phyloP scores from a whole-genome alignment of 2,113 vertebrate species.

The Eolophus roseicapilla region DNA sequence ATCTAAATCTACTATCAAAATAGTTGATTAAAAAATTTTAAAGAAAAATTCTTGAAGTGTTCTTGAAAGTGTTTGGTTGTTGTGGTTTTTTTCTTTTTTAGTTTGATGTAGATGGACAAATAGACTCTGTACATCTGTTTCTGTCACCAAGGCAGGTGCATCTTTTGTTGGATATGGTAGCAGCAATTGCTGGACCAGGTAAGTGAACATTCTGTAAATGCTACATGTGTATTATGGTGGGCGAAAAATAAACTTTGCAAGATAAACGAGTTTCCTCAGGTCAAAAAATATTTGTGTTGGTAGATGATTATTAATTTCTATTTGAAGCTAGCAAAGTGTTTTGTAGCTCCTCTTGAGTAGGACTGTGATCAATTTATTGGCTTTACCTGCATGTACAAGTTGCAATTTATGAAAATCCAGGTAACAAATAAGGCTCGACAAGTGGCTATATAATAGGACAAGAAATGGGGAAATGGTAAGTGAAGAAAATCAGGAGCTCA shows the following conservation, averaged over 20 bases:
- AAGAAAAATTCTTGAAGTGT: neutral
- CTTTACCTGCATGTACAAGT: neutral
- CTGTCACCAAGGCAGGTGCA: slow-evolving; percentile 94
- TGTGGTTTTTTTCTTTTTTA: slow-evolving; percentile 47
- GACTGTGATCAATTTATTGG: neutral
- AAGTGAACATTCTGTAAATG: slow-evolving; percentile 45
- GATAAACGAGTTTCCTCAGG: neutral
- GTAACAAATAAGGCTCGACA: neutral
- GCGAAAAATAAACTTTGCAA: neutral
- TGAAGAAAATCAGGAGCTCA: neutral
- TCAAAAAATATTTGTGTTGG: neutral
- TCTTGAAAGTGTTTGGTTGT: neutral
- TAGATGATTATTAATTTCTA: neutral
- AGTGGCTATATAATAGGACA: neutral
- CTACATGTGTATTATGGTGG: neutral
- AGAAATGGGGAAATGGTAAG: neutral
- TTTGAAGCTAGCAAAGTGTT: neutral
- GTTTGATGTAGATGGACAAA: slow-evolving; percentile 92
- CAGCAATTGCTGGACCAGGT: slow-evolving; percentile 90
- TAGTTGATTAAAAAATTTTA: neutral
- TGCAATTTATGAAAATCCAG: neutral
- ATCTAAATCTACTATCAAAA: neutral
- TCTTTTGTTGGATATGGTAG: slow-evolving; percentile 90
- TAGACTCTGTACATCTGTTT: slow-evolving; percentile 88
- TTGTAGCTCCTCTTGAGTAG: neutral